Evolutionary conservation across 2,113 vertebrate genomes (phyloP).

Genomic region (Halcyon senegalensis): DNA sequence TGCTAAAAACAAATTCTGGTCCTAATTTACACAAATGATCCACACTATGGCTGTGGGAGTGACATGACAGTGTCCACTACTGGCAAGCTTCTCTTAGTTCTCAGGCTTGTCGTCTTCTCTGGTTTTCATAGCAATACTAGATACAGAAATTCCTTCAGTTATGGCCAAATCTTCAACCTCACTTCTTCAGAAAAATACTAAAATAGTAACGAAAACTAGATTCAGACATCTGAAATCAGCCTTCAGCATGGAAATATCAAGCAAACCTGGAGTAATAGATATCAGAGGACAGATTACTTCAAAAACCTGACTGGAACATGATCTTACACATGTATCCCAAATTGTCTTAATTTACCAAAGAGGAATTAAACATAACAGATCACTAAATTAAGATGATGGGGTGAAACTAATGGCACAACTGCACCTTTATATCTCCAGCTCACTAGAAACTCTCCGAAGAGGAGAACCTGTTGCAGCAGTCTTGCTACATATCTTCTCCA

Average conservation of each 20-base stretch:
- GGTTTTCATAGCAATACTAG: not conserved
- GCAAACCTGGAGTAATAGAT: not conserved
- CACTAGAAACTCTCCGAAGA: not conserved
- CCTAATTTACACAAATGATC: not conserved
- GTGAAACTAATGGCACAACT: not conserved
- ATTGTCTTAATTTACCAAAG: not conserved
- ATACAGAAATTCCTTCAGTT: not conserved
- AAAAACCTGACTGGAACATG: not conserved
- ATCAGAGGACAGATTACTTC: not conserved
- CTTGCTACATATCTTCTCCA: not conserved
- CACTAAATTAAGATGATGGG: not conserved
- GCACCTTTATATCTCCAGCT: not conserved
- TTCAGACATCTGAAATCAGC: not conserved
- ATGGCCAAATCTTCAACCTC: not conserved
- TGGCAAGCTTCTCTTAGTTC: not conserved
- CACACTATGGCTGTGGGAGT: not conserved
- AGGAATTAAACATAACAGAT: not conserved
- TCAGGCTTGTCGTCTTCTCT: not conserved
- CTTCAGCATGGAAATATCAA: not conserved
- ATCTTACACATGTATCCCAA: not conserved
- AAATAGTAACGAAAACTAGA: not conserved
- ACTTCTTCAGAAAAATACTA: not conserved
- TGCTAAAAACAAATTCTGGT: not conserved
- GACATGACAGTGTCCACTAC: not conserved
- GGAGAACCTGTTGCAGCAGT: not conserved